These are phyloP conservation scores for Helarctos malayanus DNA, from an alignment of 2,797 vertebrate species.

Conservation along the genomic window DNA sequence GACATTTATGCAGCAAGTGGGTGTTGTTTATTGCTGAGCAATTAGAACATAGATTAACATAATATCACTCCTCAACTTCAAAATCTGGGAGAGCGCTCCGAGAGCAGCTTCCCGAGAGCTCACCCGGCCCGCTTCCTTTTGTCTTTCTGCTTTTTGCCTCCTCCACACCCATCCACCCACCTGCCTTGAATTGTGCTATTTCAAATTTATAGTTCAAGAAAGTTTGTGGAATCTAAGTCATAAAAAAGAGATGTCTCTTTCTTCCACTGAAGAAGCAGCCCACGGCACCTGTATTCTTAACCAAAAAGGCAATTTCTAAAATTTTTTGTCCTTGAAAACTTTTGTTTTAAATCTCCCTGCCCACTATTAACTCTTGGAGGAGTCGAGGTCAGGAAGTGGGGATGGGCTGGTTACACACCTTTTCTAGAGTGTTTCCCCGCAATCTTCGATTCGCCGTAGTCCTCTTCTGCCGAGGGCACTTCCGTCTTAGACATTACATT, in stretches of 20 bases:
- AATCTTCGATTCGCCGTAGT: rapidly evolving
- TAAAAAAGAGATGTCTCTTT: conserved; percentile 80
- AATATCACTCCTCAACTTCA: conserved; percentile 84
- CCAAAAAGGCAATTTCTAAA: background rate
- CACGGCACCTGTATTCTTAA: conserved; percentile 81
- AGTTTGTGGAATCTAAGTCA: conserved; percentile 88
- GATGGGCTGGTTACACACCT: background rate
- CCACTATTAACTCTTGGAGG: background rate
- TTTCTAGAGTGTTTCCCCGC: background rate
- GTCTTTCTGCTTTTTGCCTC: conserved; percentile 88
- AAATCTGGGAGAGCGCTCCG: conserved; percentile 78
- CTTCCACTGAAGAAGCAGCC: conserved; percentile 78
- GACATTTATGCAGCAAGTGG: conserved; percentile 87
- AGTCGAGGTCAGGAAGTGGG: background rate
- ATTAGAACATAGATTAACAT: conserved; percentile 88
- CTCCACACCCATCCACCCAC: conserved; percentile 89
- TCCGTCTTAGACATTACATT: background rate
- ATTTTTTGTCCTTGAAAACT: conserved; percentile 77
- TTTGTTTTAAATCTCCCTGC: background rate
- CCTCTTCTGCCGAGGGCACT: background rate
- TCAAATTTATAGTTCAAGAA: conserved; percentile 89
- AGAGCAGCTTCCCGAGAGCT: conserved; percentile 85
- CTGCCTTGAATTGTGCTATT: conserved; percentile 87
- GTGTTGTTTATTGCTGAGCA: conserved; percentile 89
- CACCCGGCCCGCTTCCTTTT: conserved; percentile 85